These are phyloP conservation scores for Panzeria rudis DNA, from an alignment of 2,888 invertebrate genomes.

Conservation along the genomic window DNA sequence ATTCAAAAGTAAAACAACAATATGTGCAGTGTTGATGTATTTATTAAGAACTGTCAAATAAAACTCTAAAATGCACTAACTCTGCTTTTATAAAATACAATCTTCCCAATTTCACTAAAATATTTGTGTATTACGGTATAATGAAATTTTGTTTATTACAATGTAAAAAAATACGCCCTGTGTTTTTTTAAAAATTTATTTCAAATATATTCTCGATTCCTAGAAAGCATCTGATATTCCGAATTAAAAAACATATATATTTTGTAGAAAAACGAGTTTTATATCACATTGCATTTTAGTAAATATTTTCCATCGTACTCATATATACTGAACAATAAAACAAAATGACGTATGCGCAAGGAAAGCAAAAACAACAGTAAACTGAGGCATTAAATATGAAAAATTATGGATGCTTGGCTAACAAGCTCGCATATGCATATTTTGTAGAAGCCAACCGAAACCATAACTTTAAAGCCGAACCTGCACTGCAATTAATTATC, in stretches of 20 bases:
- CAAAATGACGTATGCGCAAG: conserved; percentile 9
- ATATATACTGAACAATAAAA: conserved; percentile 41
- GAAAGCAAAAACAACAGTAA: conserved; percentile 9
- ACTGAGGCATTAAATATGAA: conserved; percentile 29
- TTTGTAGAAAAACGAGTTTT: not conserved
- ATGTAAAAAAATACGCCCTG: too few relatives aligned
- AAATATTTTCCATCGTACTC: not conserved
- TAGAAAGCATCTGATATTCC: not conserved
- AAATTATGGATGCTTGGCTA: conserved; percentile 21
- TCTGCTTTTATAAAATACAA: too few relatives aligned
- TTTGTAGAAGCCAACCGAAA: not conserved
- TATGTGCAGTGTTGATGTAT: too few relatives aligned
- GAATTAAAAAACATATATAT: not conserved
- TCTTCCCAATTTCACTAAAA: too few relatives aligned
- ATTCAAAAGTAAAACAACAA: too few relatives aligned
- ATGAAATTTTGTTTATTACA: too few relatives aligned
- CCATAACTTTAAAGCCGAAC: too few relatives aligned
- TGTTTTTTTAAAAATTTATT: too few relatives aligned
- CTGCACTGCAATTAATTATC: too few relatives aligned
- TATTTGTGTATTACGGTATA: too few relatives aligned
- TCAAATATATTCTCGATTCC: not conserved
- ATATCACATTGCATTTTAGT: conserved; percentile 1
- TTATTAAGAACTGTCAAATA: too few relatives aligned
- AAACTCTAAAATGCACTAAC: too few relatives aligned
- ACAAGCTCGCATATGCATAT: conserved; percentile 17